Evolutionary conservation across 2,797 vertebrate species (phyloP).

Genomic region (Danio kyathit): DNA sequence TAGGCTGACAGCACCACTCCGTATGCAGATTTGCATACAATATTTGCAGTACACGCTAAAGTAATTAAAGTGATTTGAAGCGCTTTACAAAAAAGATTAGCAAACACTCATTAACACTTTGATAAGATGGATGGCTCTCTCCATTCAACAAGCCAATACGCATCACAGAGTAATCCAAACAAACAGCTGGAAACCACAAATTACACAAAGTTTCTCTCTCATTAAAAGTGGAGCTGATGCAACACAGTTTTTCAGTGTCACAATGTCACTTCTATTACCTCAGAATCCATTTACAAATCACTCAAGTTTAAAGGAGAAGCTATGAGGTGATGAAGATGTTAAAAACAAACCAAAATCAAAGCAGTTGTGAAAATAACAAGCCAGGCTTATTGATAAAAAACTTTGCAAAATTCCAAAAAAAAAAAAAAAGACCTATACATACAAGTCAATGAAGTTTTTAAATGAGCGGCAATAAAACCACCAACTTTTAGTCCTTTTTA

Average conservation of each 20-base stretch:
- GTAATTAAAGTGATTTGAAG: slow-evolving; percentile 35
- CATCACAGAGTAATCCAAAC: neutral
- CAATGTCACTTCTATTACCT: neutral
- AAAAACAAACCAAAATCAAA: neutral
- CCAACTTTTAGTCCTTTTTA: too few species aligned
- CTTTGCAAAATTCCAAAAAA: too few species aligned
- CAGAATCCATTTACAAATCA: slow-evolving; percentile 2
- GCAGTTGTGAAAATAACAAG: neutral
- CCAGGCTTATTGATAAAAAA: neutral
- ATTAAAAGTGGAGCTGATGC: slow-evolving; percentile 25
- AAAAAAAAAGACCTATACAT: too few species aligned
- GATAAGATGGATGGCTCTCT: neutral
- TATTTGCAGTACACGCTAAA: slow-evolving; percentile 15
- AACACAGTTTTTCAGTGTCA: neutral
- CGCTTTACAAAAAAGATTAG: slow-evolving; percentile 36
- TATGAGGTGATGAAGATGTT: neutral
- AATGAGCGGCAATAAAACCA: too few species aligned
- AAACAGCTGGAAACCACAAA: slow-evolving; percentile 40
- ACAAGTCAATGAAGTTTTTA: too few species aligned
- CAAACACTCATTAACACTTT: slow-evolving; percentile 40
- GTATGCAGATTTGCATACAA: slow-evolving; percentile 29
- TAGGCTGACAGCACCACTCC: neutral
- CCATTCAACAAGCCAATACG: slow-evolving; percentile 16
- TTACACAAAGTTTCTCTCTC: slow-evolving; percentile 18
- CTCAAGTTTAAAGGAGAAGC: neutral